Percentiles rank a stretch among this genome's conserved stretches.
Evolutionary conservation across 2,113 vertebrate genomes (phyloP).

Genomic region (Mola mola): DNA sequence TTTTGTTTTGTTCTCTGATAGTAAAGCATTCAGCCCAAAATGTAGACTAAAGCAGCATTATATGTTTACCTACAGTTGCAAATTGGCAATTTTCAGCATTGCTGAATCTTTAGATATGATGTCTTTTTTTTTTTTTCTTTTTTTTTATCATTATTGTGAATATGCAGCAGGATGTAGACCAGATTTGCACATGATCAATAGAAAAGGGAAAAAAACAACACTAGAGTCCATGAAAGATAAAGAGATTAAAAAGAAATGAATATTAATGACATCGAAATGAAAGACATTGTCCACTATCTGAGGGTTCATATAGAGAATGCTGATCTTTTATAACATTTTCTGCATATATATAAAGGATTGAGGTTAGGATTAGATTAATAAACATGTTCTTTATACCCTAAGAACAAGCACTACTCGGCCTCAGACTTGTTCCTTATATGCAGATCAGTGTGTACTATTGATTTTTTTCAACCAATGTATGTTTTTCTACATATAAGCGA

Average conservation of each 20-base stretch:
- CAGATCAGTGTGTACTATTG: too few species aligned
- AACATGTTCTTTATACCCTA: too few species aligned
- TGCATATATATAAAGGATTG: too few species aligned
- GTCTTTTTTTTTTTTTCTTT: too few species aligned
- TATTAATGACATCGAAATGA: constrained; percentile 10
- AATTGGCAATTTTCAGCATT: constrained; percentile 18
- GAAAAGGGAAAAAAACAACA: not conserved
- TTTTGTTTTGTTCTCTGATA: constrained; percentile 14
- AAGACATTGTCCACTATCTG: too few species aligned
- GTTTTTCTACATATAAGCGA: too few species aligned
- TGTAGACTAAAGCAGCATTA: constrained; percentile 28
- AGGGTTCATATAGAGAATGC: too few species aligned
- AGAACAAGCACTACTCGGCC: too few species aligned
- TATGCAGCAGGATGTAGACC: constrained; percentile 8
- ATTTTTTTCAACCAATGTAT: too few species aligned
- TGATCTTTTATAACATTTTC: too few species aligned
- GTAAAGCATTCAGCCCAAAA: constrained; percentile 36
- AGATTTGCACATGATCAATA: constrained; percentile 15
- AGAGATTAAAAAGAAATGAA: constrained; percentile 20
- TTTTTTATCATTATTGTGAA: constrained; percentile 28
- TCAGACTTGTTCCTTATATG: too few species aligned
- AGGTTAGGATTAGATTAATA: too few species aligned
- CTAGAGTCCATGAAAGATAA: not conserved
- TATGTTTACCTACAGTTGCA: constrained; percentile 13
- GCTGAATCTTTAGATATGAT: constrained; percentile 14